A percentile compares a stretch with the other conserved stretches of the same genome.
Conservation (phyloP, 1,140 invertebrate genomes). For the Sitobion miscanthi region DNA sequence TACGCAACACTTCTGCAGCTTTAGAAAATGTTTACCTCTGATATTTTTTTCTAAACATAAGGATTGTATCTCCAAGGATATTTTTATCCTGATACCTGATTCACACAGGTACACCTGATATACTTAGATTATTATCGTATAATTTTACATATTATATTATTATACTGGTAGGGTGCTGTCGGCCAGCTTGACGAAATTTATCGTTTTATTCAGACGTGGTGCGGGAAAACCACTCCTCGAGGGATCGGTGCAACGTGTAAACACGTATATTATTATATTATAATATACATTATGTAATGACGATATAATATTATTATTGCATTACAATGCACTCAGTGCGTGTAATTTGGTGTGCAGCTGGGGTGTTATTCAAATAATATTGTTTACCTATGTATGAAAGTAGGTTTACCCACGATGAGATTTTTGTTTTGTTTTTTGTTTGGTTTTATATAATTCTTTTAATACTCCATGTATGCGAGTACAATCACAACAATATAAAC, state of each 20-base stretch:
- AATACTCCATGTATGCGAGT: not conserved
- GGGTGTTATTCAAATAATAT: slow-evolving; percentile 5
- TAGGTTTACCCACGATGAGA: not conserved
- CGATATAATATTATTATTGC: slow-evolving; percentile 11
- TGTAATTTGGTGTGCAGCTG: not conserved
- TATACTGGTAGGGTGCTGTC: slow-evolving; percentile 3
- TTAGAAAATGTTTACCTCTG: not conserved
- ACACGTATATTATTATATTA: not conserved
- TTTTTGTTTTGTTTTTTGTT: not conserved
- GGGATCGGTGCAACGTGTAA: not conserved
- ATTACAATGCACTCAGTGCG: not conserved
- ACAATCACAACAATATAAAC: slow-evolving; percentile 18
- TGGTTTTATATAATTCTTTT: not conserved
- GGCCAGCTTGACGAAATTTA: not conserved
- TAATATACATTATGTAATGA: not conserved
- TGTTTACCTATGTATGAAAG: not conserved
- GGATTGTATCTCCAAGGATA: not conserved
- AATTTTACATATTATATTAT: not conserved
- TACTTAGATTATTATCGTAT: not conserved
- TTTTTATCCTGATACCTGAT: not conserved
- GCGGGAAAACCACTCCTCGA: not conserved
- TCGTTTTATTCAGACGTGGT: not conserved
- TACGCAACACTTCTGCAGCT: not conserved
- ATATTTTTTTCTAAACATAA: not conserved
- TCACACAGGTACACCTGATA: not conserved